Evolutionary conservation across 2,888 invertebrate species (phyloP), one percentile per base, ranked within the genome.

Genomic region (Nemapogon koenigi): DNA sequence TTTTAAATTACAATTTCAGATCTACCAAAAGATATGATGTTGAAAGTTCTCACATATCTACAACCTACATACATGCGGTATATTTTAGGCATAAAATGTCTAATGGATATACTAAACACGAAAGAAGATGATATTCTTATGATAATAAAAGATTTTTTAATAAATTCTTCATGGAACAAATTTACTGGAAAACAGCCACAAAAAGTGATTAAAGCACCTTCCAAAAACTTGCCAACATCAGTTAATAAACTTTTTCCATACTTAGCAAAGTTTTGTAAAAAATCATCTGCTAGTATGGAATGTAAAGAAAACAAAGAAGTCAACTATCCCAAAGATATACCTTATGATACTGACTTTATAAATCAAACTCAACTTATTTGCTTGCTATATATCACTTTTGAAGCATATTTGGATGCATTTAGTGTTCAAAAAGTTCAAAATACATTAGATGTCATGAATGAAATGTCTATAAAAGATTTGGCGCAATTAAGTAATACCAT

Each of bases 351-450:
- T n/a, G 27, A 42, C 28, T 37, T 49, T 14, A 31, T 31, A 16
- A 48, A 49, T 39, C 46, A 56, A 31, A 58, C 51, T 43, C 50
- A 62, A 49, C 41, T 69, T 16, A 48, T 67, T n/a, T 53, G 59
- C 28, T 44, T 48, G 15, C 42, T 76, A n/a, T 73, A 60, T 39
- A 49, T 62, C 15, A 58, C 65, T 17, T 45, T 73, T 26, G 57
- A 66, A 39, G 66, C 72, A n/a, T 66, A 60, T 47, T 51, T 76
- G 43, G 62, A 75, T 45, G 50, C 66, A 3, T 72, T 62, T 42
- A 67, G 53, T 52, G 50, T 76, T 3, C 53, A 57, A 42, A 40
- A 49, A 40, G 52, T 72, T 27, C 59, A 66, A 49, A 59, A 67
- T 39, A 64, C 55, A 28, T 55, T 70, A 43, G 57, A 59, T 25